Evolutionary conservation across 2,888 invertebrate species (phyloP).

Genomic region (Dyspetes luteomarginatus): DNA sequence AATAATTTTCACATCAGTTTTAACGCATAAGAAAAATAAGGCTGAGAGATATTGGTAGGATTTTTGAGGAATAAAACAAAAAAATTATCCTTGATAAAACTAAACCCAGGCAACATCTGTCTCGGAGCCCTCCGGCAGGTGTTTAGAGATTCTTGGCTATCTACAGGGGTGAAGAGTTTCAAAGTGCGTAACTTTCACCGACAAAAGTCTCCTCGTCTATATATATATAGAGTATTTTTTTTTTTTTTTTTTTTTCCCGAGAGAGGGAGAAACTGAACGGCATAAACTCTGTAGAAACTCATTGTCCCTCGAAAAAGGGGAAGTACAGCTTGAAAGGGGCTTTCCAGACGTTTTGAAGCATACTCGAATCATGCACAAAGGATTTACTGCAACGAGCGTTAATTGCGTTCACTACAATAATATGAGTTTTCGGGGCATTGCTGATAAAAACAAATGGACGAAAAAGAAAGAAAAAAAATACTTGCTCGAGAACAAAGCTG

Average conservation of each 20-base stretch:
- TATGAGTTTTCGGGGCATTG: too few relatives aligned
- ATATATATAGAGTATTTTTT: not conserved
- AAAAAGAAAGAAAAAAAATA: not conserved
- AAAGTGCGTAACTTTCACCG: not conserved
- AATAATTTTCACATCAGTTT: too few relatives aligned
- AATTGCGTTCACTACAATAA: too few relatives aligned
- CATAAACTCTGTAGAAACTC: constrained; percentile 27
- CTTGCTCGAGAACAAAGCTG: too few relatives aligned
- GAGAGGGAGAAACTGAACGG: not conserved
- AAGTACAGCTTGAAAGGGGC: constrained; percentile 35
- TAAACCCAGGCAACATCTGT: constrained; percentile 17
- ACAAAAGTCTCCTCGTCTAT: not conserved
- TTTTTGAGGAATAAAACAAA: too few relatives aligned
- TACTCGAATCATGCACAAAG: constrained; percentile 14
- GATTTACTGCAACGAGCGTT: constrained; percentile 10
- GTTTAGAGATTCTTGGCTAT: constrained; percentile 27
- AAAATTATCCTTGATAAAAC: not conserved
- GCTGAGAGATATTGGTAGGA: too few relatives aligned
- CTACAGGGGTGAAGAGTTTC: constrained; percentile 17
- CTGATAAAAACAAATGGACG: too few relatives aligned
- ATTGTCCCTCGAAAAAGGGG: constrained; percentile 53
- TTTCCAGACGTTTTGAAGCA: constrained; percentile 32
- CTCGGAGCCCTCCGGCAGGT: constrained; percentile 36
- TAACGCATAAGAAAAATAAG: too few relatives aligned
- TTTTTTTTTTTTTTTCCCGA: not conserved